Base-by-base conservation (phyloP, 2,797 vertebrate species). In the Hafferia zeledoni region DNA sequence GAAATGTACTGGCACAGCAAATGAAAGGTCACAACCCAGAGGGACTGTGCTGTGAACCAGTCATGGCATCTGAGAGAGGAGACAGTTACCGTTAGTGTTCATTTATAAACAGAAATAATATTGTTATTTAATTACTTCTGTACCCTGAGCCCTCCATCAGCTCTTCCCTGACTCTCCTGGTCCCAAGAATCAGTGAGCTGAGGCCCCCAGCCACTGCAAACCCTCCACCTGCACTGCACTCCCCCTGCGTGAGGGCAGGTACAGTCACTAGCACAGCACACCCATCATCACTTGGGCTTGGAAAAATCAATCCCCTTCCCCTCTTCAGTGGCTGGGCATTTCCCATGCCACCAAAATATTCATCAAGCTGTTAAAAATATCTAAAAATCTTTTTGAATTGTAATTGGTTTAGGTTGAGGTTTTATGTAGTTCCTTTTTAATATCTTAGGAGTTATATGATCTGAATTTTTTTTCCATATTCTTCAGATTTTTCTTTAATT, bases 21-120 rank as follows among this genome's bases (percentile, higher is more conserved):
- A 33, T n/a, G 14, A 2, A 10, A n/a, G 11, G 27, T n/a, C 31
- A 35, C 53, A 74, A 12, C 28, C 68, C 17, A n/a, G 41, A 43
- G 27, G 31, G 65, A 53, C 28, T 6, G 4, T 30, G 28, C 39
- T 65, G 10, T 52, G 60, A 57, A 52, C 37, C 37, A n/a, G 35
- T n/a, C 56, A 20, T 25, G 4, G 22, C 8, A 6, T 11, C 63
- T 60, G 64, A 41, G 49, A 57, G 37, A 55, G 41, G 41, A 70
- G 7, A 0, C 1, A 15, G 15, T 22, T 56, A 8, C 6, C 0
- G 4, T 31, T 25, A 20, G 41, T 49, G 22, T n/a, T 31, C 4
- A 41, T 47, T 19, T 33, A 77, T 53, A 39, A 46, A 69, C 6
- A 61, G 24, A 41, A 70, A 18, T 41, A 55, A 39, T 71, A 17